A percentile compares a stretch with the other conserved stretches of the same genome.
These are phyloP conservation scores for Sebastes nivosus DNA, from an alignment of 2,797 vertebrate species.

Conservation along the genomic window DNA sequence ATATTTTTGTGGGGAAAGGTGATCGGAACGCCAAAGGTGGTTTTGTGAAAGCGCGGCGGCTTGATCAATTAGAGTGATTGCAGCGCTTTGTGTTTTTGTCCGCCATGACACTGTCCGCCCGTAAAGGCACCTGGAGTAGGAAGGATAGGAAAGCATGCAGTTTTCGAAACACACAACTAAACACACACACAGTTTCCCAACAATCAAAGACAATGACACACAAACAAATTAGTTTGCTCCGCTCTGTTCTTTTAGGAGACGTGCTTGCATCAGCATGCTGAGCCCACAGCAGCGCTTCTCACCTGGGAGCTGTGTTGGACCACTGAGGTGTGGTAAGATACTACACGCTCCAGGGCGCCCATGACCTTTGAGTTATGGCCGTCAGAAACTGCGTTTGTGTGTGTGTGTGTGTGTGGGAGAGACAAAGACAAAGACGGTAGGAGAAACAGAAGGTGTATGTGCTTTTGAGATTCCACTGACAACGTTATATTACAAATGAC, in stretches of 20 bases:
- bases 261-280: slow-evolving; percentile 79
- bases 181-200: slow-evolving; percentile 17
- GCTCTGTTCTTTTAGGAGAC: slow-evolving; percentile 64
- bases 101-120: neutral
- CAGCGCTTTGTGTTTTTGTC: slow-evolving; percentile 32
- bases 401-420: neutral
- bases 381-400: slow-evolving; percentile 38
- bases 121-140: neutral
- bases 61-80: slow-evolving; percentile 44
- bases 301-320: slow-evolving; percentile 78
- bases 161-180: slow-evolving; percentile 32
- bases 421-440: slow-evolving; percentile 28
- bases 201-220: slow-evolving; percentile 70
- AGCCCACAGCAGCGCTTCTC: slow-evolving; percentile 73
- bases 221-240: slow-evolving; percentile 66
- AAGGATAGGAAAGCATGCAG: slow-evolving; percentile 2
- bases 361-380: slow-evolving; percentile 79
- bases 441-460: slow-evolving; percentile 39
- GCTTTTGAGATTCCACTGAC: slow-evolving; percentile 61
- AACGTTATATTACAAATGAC: slow-evolving; percentile 55
- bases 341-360: slow-evolving; percentile 71
- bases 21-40: slow-evolving; percentile 24
- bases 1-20: slow-evolving; percentile 4
- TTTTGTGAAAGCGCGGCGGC: neutral
- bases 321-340: slow-evolving; percentile 79